Evolutionary conservation across 2,113 vertebrate species (phyloP), one percentile per base, ranked within the genome.

Genomic region (Paedocypris sp.): DNA sequence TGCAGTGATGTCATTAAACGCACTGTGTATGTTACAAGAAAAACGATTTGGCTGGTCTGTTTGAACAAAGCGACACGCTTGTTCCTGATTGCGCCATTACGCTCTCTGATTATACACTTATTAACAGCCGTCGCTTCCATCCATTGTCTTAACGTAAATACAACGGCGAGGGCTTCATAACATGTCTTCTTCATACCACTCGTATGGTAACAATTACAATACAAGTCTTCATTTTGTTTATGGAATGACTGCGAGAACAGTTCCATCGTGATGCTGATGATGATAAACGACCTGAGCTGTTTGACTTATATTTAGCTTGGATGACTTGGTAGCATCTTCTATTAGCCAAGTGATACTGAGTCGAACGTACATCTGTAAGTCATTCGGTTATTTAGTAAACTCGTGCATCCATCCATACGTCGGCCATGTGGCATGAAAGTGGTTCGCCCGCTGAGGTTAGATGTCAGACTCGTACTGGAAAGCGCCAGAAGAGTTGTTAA

Each of bases 241-340:
- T 16, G 23, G 28, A 54, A 15, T 10, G 43, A 31, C 33, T 31
- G 19, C 32, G 58, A 60, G 48, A 64, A 52, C 11, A 29, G 23
- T 61, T 56, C 47, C n/a, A 31, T 16, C 43, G 26, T 38, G 48
- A 15, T 35, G 46, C 33, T 57, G 46, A 49, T 54, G 23, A 12
- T 70, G 71, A 73, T 67, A 53, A 50, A 73, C 56, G 67, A 41
- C 58, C 54, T 53, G 10, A 38, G 32, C 26, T 49, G n/a, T 54
- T 49, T 57, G 56, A 51, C 57, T 53, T 45, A 67, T 60, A 63
- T 64, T 49, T 67, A 57, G 29, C 36, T 64, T 60, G 26, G 50
- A 67, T 33, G 36, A 32, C 38, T 58, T 66, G 39, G 26, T 43
- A 43, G 41, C 41, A n/a, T 51, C 45, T 1, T 38, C 29, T 10